These are phyloP conservation scores for Siderastrea siderea DNA, from an alignment of 92 coral and sea anemone species.

Conservation along the genomic window DNA sequence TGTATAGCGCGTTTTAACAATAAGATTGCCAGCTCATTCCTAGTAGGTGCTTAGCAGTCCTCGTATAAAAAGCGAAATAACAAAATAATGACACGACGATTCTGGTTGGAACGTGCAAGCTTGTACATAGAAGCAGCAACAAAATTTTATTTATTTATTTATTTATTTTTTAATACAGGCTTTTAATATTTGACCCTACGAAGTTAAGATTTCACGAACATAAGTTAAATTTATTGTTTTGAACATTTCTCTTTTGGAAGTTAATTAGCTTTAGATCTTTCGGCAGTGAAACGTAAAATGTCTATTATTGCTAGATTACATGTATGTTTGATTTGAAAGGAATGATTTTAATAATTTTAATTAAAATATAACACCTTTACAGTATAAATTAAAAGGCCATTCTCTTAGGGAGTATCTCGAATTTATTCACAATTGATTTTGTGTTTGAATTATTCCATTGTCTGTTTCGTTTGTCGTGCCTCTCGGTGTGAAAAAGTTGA, in stretches of 20 bases:
- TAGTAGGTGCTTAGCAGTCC: too few species aligned
- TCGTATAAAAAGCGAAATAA: too few species aligned
- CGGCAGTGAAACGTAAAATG: neutral
- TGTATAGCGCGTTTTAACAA: neutral
- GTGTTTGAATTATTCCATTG: neutral
- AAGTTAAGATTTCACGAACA: too few species aligned
- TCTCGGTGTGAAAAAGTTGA: too few species aligned
- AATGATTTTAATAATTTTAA: neutral
- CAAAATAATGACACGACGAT: too few species aligned
- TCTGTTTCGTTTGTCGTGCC: neutral
- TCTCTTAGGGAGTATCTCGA: neutral
- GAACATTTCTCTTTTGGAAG: constrained; percentile 6
- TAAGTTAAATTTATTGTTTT: neutral
- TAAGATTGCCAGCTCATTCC: neutral
- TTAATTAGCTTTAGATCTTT: neutral
- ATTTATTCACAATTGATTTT: neutral
- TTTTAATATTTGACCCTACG: too few species aligned
- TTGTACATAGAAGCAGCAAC: neutral
- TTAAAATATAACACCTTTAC: neutral
- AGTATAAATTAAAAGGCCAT: neutral
- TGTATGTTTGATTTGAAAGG: neutral
- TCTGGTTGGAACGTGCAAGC: neutral
- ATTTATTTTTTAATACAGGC: too few species aligned
- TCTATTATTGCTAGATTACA: neutral
- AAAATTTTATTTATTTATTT: neutral